phyloP scores from a whole-genome alignment of 2,797 vertebrate species.

The Takifugu rubripes region DNA sequence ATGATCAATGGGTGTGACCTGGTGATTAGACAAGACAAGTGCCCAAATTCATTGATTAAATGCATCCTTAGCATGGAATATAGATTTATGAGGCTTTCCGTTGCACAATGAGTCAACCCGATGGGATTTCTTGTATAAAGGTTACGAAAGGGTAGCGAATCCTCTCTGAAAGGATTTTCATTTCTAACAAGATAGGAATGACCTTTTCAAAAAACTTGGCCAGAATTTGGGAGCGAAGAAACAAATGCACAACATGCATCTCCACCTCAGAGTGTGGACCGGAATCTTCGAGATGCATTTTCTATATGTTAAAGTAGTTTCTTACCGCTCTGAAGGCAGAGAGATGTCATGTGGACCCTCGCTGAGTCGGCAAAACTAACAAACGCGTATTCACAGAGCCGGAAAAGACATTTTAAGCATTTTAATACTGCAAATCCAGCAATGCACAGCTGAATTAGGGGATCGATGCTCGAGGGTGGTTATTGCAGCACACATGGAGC shows the following conservation, averaged over 20 bases:
- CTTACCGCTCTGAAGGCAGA: no score
- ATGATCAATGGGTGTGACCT: conserved; percentile 62
- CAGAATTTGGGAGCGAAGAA: conserved; percentile 45
- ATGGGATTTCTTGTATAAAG: conserved; percentile 71
- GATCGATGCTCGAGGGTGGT: conserved; percentile 53
- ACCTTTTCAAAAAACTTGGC: conserved; percentile 70
- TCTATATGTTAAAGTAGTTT: no score
- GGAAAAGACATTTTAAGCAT: conserved; percentile 29
- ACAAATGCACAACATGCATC: conserved; percentile 49
- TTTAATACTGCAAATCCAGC: conserved; percentile 20
- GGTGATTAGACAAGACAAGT: conserved; percentile 68
- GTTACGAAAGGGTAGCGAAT: conserved; percentile 72
- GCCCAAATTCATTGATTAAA: conserved; percentile 66
- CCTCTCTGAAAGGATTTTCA: conserved; percentile 67
- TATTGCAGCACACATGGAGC: conserved; percentile 45
- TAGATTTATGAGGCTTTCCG: conserved; percentile 61
- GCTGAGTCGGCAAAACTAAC: no score
- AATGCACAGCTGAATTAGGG: conserved; percentile 46
- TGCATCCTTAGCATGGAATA: conserved; percentile 59
- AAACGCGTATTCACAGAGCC: neutral
- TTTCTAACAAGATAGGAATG: conserved; percentile 62
- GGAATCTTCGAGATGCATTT: conserved; percentile 17
- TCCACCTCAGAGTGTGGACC: conserved; percentile 46
- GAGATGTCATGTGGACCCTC: no score
- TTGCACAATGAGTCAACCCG: conserved; percentile 59